These are phyloP conservation scores for Lithobates pipiens DNA, from an alignment of 2,797 vertebrate genomes.

Conservation along the genomic window DNA sequence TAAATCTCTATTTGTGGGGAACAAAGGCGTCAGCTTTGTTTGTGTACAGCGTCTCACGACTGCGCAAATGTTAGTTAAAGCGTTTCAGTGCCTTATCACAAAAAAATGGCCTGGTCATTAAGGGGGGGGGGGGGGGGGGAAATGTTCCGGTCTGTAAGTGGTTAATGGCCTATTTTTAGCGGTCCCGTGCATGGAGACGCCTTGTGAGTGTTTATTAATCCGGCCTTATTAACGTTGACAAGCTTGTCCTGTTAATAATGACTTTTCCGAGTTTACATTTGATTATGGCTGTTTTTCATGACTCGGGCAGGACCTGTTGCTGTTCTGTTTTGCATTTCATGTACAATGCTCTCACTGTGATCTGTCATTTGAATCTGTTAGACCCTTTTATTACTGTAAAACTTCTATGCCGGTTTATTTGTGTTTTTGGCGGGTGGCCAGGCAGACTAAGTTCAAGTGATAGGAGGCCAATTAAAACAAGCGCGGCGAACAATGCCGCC, in stretches of 20 bases:
- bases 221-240: constrained; percentile 1
- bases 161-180: background rate
- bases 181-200: background rate
- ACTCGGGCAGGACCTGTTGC: background rate
- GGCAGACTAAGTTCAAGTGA: constrained; percentile 9
- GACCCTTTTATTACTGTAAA: background rate
- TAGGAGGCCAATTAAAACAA: constrained; percentile 24
- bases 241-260: background rate
- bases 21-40: no score
- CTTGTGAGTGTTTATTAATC: background rate
- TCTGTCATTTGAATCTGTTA: constrained; percentile 2
- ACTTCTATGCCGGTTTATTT: constrained; percentile 17
- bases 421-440: constrained; percentile 8
- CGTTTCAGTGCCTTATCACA: accelerated
- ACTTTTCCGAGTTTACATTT: background rate
- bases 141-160: no score
- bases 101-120: no score
- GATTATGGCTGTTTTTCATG: background rate
- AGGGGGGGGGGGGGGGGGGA: no score
- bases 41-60: no score
- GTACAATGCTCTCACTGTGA: constrained; percentile 4
- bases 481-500: constrained; percentile 15
- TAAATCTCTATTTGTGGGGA: no score
- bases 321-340: background rate
- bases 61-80: no score